Percentiles rank a stretch among this genome's conserved stretches.
Conservation (phyloP, 2,113 vertebrate genomes). For the Menura novaehollandiae region DNA sequence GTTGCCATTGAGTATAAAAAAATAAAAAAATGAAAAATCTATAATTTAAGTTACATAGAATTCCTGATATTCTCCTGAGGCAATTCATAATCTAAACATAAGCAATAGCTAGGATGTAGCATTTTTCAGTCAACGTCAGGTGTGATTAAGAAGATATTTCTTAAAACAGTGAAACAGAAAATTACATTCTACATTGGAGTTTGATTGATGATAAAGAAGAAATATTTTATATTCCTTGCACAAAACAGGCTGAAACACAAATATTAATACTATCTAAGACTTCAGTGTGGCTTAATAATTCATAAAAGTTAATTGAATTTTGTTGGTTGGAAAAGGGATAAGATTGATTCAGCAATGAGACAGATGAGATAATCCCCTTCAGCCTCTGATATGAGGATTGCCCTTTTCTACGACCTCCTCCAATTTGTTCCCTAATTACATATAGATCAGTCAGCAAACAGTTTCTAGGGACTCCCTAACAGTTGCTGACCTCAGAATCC, state of each 20-base stretch:
- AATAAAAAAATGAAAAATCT: neutral
- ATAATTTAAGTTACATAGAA: neutral
- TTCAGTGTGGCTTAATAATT: slow-evolving; percentile 30
- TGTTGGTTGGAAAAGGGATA: neutral
- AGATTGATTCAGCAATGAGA: neutral
- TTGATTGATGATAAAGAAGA: neutral
- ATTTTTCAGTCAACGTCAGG: neutral
- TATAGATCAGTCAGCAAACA: neutral
- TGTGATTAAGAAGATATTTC: neutral
- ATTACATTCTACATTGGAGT: neutral
- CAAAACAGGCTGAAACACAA: neutral
- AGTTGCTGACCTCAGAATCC: neutral
- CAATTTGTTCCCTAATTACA: neutral
- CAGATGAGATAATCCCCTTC: neutral
- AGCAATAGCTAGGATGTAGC: neutral
- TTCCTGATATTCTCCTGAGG: neutral
- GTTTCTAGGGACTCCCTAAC: neutral
- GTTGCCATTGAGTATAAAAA: neutral
- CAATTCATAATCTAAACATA: neutral
- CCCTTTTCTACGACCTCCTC: neutral
- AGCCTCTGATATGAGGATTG: neutral
- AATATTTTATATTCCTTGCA: neutral
- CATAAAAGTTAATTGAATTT: slow-evolving; percentile 47
- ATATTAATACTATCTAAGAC: slow-evolving; percentile 17
- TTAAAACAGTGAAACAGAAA: neutral